Conservation (phyloP, 2,888 invertebrate genomes). For the Orthosia gracilis region DNA sequence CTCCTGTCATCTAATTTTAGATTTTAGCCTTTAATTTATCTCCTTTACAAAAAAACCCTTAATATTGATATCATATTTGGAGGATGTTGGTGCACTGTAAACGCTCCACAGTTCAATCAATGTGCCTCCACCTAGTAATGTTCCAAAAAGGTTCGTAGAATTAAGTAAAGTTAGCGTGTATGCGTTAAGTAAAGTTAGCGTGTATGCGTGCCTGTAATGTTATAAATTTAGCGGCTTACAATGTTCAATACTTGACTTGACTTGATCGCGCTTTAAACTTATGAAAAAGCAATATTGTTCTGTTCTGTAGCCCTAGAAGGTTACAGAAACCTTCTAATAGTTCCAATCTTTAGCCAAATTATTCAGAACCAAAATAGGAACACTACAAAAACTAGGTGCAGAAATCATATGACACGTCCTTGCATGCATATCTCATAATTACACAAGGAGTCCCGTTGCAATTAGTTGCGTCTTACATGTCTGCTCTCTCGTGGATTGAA, state of each 20-base stretch:
- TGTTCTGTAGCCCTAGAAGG: no score
- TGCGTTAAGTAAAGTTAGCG: no score
- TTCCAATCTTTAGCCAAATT: neutral
- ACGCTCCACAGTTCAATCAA: neutral
- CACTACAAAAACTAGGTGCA: neutral
- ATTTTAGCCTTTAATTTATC: no score
- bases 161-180: neutral
- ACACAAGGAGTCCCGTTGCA: constrained; percentile 27
- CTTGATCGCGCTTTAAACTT: no score
- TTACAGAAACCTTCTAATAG: neutral
- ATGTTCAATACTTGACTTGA: no score
- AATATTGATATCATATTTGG: neutral
- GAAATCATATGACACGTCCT: constrained; percentile 7
- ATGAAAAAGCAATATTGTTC: neutral
- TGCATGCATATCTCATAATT: constrained; percentile 11
- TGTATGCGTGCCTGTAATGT: no score
- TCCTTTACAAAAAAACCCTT: neutral
- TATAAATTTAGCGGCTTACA: no score
- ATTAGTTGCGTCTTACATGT: constrained; percentile 30
- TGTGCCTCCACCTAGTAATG: no score
- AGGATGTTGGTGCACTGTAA: neutral
- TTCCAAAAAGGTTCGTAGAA: neutral
- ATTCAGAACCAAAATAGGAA: neutral
- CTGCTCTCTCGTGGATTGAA: constrained; percentile 19
- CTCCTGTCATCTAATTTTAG: no score